phyloP scores from a whole-genome alignment of 2,797 vertebrate genomes.

The Ctenochaetus hawaiiensis region DNA sequence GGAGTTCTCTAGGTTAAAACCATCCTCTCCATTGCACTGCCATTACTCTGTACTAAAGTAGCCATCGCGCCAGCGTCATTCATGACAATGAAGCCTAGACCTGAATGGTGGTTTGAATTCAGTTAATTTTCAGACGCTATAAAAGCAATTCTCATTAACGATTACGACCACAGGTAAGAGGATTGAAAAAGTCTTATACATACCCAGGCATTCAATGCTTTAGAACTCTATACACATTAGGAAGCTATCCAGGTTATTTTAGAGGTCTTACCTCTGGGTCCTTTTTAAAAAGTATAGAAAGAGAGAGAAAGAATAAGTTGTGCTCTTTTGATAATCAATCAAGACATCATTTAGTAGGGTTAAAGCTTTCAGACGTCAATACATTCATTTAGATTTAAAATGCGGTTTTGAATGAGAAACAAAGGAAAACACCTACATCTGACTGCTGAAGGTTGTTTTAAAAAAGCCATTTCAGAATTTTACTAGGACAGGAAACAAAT shows the following conservation, averaged over 20 bases:
- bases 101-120: constrained; percentile 94
- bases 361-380: constrained; percentile 87
- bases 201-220: constrained; percentile 90
- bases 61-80: constrained; percentile 92
- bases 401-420: constrained; percentile 84
- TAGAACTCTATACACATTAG: constrained; percentile 90
- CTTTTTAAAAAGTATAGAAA: constrained; percentile 92
- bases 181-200: constrained; percentile 91
- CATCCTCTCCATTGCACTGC: constrained; percentile 97
- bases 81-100: constrained; percentile 92
- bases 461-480: constrained; percentile 91
- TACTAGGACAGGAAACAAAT: constrained; percentile 92
- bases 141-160: constrained; percentile 87
- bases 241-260: constrained; percentile 91
- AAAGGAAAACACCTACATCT: constrained; percentile 90
- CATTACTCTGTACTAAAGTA: constrained; percentile 97
- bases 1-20: constrained; percentile 96
- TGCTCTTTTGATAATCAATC: constrained; percentile 88
- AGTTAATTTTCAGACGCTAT: constrained; percentile 91
- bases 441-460: constrained; percentile 90
- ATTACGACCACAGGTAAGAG: constrained; percentile 89
- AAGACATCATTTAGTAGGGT: constrained; percentile 89
- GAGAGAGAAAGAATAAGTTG: constrained; percentile 91
- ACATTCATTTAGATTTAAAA: constrained; percentile 91
- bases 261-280: constrained; percentile 91